Evolutionary conservation across 1,140 invertebrate species (phyloP).

Genomic region (Calliopsis andreniformis): DNA sequence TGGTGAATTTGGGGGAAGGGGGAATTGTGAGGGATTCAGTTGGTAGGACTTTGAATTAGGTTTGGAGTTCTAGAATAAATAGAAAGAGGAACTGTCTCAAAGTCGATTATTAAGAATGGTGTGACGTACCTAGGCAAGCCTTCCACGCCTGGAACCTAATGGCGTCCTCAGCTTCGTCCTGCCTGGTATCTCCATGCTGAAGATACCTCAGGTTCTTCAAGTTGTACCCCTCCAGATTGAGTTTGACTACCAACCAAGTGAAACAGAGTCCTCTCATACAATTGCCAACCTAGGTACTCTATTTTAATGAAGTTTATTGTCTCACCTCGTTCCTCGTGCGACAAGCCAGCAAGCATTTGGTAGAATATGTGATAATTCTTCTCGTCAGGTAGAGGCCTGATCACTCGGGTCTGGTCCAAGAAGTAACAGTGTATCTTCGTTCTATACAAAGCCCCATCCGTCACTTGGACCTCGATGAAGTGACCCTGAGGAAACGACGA

Average conservation of each 20-base stretch:
- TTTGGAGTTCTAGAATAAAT: too few relatives aligned
- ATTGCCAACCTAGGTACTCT: not conserved
- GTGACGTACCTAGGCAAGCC: conserved; percentile 88
- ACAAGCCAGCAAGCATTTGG: conserved; percentile 96
- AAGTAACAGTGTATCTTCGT: conserved; percentile 98
- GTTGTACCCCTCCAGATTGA: conserved; percentile 92
- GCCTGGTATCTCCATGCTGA: conserved; percentile 87
- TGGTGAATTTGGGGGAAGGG: too few relatives aligned
- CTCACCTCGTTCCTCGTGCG: conserved; percentile 90
- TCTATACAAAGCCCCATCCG: conserved; percentile 96
- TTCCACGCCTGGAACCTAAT: conserved; percentile 93
- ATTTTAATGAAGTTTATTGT: not conserved
- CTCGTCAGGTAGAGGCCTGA: conserved; percentile 91
- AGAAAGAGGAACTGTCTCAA: too few relatives aligned
- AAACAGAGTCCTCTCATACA: not conserved
- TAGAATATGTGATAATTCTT: conserved; percentile 99
- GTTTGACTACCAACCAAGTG: conserved; percentile 81
- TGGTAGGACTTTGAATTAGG: too few relatives aligned
- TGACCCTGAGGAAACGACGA: conserved; percentile 87
- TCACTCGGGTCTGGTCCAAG: conserved; percentile 95
- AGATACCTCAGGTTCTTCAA: conserved; percentile 91
- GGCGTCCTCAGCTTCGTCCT: conserved; percentile 90
- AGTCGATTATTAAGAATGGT: too few relatives aligned
- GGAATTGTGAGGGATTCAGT: too few relatives aligned
- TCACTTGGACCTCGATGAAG: conserved; percentile 98